Percentiles rank a stretch among this genome's conserved stretches.
These are phyloP conservation scores for Phaetusa simplex DNA, from an alignment of 2,113 vertebrate genomes.

Conservation along the genomic window DNA sequence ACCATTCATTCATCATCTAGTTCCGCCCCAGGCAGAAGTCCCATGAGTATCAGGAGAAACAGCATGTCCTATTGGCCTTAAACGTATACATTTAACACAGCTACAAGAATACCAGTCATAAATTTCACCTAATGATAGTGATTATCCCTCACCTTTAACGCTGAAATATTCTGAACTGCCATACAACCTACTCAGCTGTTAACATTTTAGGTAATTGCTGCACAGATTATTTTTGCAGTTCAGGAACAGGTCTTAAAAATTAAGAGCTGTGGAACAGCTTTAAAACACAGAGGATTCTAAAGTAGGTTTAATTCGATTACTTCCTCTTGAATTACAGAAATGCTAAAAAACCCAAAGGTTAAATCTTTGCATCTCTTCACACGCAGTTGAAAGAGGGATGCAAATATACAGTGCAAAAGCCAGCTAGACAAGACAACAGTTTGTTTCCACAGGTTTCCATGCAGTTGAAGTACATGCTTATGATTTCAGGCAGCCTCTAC, in stretches of 20 bases:
- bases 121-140: background rate
- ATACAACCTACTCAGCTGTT: constrained; percentile 41
- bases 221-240: constrained; percentile 13
- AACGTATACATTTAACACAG: background rate
- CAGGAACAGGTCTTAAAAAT: constrained; percentile 21
- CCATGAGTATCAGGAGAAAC: background rate
- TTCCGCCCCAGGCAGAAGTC: background rate
- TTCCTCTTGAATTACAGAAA: background rate
- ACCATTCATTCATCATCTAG: background rate
- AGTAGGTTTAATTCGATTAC: background rate
- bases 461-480: background rate
- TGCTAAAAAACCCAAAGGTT: background rate
- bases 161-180: background rate
- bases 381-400: fast-evolving
- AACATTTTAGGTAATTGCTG: constrained; percentile 45
- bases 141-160: background rate
- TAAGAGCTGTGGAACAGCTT: background rate
- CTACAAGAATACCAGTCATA: background rate
- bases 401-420: background rate
- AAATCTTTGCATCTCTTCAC: background rate
- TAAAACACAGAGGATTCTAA: background rate
- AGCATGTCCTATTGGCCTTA: background rate
- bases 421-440: background rate
- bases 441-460: background rate
- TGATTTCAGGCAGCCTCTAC: background rate